Percentiles rank a stretch among this genome's conserved stretches.
Conservation (phyloP, 2,113 vertebrate genomes). For the Glaucidium brasilianum region DNA sequence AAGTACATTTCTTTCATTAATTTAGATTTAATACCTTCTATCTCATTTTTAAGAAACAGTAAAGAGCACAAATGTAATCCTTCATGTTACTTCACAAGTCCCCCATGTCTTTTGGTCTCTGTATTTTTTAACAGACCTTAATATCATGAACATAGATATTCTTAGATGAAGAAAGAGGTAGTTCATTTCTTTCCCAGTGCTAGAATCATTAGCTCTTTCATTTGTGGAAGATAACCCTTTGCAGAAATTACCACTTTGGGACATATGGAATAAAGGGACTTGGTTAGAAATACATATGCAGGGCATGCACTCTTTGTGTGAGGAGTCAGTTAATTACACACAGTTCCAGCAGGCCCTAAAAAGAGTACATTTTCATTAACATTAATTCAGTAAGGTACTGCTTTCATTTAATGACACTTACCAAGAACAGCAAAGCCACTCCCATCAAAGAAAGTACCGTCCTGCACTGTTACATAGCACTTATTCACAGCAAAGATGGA, state of each 20-base stretch:
- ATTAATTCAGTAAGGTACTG: background rate
- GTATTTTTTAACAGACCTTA: background rate
- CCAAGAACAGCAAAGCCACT: slow-evolving; percentile 86
- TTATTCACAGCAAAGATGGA: slow-evolving; percentile 74
- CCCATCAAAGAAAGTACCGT: slow-evolving; percentile 90
- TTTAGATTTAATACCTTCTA: background rate
- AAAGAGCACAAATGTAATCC: background rate
- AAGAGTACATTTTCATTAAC: background rate
- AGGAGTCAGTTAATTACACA: background rate
- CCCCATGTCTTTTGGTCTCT: background rate
- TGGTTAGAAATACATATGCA: background rate
- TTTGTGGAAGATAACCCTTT: background rate
- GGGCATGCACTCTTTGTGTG: background rate
- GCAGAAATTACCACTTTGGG: background rate
- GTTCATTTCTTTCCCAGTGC: background rate
- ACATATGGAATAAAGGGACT: background rate
- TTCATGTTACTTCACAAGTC: background rate
- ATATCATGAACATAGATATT: background rate
- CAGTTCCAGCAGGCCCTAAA: background rate
- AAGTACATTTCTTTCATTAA: background rate
- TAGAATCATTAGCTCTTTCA: background rate
- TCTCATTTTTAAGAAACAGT: background rate
- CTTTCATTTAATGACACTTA: slow-evolving; percentile 47
- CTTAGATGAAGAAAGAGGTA: background rate
- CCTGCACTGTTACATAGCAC: slow-evolving; percentile 81